Evolutionary conservation across 2,113 vertebrate species (phyloP), one percentile per base, ranked within the genome.

Genomic region (Calyptommatus sinebrachiatus): DNA sequence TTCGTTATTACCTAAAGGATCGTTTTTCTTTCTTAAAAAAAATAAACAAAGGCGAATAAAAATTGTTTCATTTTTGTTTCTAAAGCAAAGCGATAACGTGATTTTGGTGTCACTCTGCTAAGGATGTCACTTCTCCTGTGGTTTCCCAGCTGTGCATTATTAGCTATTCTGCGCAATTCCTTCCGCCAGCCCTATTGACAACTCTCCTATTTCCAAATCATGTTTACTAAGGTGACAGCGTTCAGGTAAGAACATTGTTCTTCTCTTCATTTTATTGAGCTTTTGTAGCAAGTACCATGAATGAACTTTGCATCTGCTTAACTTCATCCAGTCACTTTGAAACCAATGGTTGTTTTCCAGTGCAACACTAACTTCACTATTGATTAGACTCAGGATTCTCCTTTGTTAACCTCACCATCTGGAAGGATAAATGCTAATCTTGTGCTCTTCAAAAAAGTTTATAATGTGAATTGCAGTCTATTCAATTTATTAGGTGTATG

Each of bases 141-240:
- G 26, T n/a, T 84, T 86, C 92, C 35, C 89, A 90, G 91, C 89
- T 90, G 82, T 87, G 87, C 90, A 88, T 86, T 80, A 90, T 82
- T 86, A 90, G 84, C 79, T 79, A 86, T 89, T 90, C 85, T 77
- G 35, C 81, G 29, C 84, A 82, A 88, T 75, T 77, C 89, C 78
- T 53, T 82, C 5, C 26, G 46, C 61, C 61, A 66, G 82, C 83
- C 78, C 74, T 71, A 26, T 63, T 69, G 78, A 78, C 21, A 28
- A 41, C 26, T 62, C 29, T 70, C 22, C 67, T 16, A 61, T 71
- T 61, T 71, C 31, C 61, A 22, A 90, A 73, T 74, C 28, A 79
- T 90, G 86, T 84, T 84, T 63, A 28, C 83, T 90, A 88, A 62
- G 31, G 1, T 12, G 87, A 73, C 78, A 53, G 29, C 65, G 7